These are phyloP conservation scores for Scatophagus argus DNA, from an alignment of 2,113 vertebrate genomes.

Conservation along the genomic window DNA sequence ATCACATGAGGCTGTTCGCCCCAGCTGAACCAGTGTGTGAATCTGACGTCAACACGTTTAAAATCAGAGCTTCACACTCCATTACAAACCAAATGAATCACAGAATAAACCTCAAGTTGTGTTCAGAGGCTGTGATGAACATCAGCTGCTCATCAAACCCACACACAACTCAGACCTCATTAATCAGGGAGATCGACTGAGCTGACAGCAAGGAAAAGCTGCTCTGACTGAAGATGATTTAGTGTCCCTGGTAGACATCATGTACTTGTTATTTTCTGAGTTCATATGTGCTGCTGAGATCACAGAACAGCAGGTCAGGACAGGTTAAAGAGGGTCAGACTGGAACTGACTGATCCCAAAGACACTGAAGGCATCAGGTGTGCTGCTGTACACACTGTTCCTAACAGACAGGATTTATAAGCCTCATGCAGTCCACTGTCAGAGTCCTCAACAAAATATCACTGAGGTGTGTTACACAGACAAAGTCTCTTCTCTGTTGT, in stretches of 20 bases:
- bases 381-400: too few relatives aligned
- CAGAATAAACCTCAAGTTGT: background rate
- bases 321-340: background rate
- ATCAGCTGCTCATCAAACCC: background rate
- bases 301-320: background rate
- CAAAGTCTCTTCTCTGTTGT: background rate
- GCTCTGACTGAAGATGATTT: background rate
- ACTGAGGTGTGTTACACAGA: background rate
- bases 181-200: background rate
- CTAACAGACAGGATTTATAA: too few relatives aligned
- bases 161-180: background rate
- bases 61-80: background rate
- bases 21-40: background rate
- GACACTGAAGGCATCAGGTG: too few relatives aligned
- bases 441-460: too few relatives aligned
- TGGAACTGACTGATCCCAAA: too few relatives aligned
- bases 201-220: background rate
- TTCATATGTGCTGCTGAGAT: background rate
- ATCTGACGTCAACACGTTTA: background rate
- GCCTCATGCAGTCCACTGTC: too few relatives aligned
- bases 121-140: conserved; percentile 13
- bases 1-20: background rate
- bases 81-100: conserved; percentile 2
- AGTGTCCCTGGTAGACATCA: background rate
- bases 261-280: background rate